Percentiles rank a stretch among this genome's conserved stretches.
Evolutionary conservation across 2,888 invertebrate species (phyloP).

Genomic region (Hypomecis punctinalis): DNA sequence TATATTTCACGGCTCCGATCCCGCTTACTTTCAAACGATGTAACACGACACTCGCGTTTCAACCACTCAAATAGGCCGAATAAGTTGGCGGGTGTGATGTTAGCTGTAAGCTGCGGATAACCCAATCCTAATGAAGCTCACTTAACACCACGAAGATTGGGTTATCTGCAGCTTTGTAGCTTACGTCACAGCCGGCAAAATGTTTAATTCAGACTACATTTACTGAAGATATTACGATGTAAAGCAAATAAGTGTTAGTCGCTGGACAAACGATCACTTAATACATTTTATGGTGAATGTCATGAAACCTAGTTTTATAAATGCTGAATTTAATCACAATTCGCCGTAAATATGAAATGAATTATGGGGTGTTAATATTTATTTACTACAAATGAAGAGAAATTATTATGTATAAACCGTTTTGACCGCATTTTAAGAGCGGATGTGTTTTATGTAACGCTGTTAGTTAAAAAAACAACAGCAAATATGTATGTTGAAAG

Average conservation of each 20-base stretch:
- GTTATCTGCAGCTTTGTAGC: no score
- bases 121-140: no score
- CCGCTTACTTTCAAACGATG: conserved; percentile 1
- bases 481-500: not conserved
- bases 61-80: not conserved
- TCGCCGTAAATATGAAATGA: no score
- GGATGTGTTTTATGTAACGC: not conserved
- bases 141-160: no score
- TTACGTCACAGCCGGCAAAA: no score
- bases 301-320: not conserved
- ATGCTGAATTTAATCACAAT: not conserved
- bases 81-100: no score
- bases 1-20: conserved; percentile 8
- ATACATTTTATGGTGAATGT: not conserved
- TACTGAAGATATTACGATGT: not conserved
- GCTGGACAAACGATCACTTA: not conserved
- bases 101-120: no score
- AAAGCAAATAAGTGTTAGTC: conserved; percentile 6
- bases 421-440: not conserved
- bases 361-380: not conserved
- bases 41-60: conserved; percentile 1
- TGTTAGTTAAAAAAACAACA: not conserved
- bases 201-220: not conserved
- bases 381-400: not conserved
- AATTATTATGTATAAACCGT: not conserved